phyloP scores from a whole-genome alignment of 2,888 invertebrate species.

The Dasypolia templi region DNA sequence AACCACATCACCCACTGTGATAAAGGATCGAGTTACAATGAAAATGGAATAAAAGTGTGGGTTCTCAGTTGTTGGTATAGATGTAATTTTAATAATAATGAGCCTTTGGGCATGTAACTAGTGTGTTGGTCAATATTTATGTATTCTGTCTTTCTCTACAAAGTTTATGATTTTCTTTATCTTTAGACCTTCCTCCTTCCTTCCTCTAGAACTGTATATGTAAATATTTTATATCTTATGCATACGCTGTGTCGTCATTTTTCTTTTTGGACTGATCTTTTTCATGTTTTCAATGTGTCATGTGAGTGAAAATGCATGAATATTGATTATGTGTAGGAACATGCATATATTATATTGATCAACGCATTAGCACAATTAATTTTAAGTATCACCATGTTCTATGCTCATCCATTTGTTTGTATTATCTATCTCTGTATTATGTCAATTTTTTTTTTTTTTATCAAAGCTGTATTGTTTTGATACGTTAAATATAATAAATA shows the following conservation, averaged over 20 bases:
- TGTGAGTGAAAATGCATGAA: slow-evolving; percentile 6
- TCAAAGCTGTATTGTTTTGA: background rate
- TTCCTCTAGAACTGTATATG: background rate
- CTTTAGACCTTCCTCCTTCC: background rate
- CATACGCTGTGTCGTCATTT: background rate
- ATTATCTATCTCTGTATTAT: background rate
- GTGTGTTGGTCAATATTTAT: slow-evolving; percentile 49
- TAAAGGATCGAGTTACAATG: slow-evolving; percentile 82
- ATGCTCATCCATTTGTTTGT: slow-evolving; percentile 3
- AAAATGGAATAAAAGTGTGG: slow-evolving; percentile 79
- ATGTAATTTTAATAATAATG: slow-evolving; percentile 68
- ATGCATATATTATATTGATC: too few relatives aligned
- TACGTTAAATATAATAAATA: background rate
- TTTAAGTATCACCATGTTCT: slow-evolving; percentile 47
- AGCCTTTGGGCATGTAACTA: background rate
- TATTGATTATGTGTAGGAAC: too few relatives aligned
- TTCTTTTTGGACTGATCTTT: background rate
- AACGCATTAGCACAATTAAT: slow-evolving; percentile 26
- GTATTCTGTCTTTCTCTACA: slow-evolving; percentile 1
- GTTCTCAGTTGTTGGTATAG: slow-evolving; percentile 82
- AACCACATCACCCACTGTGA: slow-evolving; percentile 89
- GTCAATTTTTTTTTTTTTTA: background rate
- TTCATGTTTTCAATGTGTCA: background rate
- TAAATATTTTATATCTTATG: background rate
- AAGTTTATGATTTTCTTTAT: background rate